These are phyloP conservation scores for Botia kubotai DNA, from an alignment of 2,797 vertebrate species.

Conservation along the genomic window DNA sequence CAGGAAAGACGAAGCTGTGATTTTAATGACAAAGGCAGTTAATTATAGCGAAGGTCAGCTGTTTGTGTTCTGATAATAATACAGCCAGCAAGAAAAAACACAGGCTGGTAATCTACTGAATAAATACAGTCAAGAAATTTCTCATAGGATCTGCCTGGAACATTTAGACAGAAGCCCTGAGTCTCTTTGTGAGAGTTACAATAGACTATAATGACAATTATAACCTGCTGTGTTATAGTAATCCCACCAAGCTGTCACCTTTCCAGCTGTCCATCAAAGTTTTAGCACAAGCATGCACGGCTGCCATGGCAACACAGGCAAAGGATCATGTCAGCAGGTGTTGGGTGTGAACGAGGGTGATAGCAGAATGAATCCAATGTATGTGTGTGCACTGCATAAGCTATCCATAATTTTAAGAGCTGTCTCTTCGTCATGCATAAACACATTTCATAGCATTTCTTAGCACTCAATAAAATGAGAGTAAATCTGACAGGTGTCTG, in stretches of 20 bases:
- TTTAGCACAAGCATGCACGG: slow-evolving; percentile 22
- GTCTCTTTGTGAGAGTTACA: slow-evolving; percentile 13
- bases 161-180: slow-evolving; percentile 14
- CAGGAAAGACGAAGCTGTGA: slow-evolving; percentile 35
- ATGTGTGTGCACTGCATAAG: too few species aligned
- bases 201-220: slow-evolving; percentile 31
- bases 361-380: slow-evolving; percentile 1
- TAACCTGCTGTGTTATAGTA: slow-evolving; percentile 30
- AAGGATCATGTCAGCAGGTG: slow-evolving; percentile 22
- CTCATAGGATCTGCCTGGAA: not conserved
- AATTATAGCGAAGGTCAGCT: slow-evolving; percentile 37
- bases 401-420: too few species aligned
- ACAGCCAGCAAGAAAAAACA: not conserved
- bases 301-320: slow-evolving; percentile 27
- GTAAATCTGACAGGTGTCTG: too few species aligned
- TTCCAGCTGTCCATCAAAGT: slow-evolving; percentile 29
- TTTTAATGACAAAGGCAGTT: slow-evolving; percentile 46
- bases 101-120: slow-evolving; percentile 15
- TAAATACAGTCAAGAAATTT: not conserved
- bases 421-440: too few species aligned
- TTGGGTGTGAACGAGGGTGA: slow-evolving; percentile 19
- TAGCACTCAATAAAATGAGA: too few species aligned
- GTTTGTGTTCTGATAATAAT: slow-evolving; percentile 36
- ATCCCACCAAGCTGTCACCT: slow-evolving; percentile 39
- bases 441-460: too few species aligned